Base-by-base conservation (phyloP, 2,888 invertebrate species). In the Pogonocherus hispidulus region DNA sequence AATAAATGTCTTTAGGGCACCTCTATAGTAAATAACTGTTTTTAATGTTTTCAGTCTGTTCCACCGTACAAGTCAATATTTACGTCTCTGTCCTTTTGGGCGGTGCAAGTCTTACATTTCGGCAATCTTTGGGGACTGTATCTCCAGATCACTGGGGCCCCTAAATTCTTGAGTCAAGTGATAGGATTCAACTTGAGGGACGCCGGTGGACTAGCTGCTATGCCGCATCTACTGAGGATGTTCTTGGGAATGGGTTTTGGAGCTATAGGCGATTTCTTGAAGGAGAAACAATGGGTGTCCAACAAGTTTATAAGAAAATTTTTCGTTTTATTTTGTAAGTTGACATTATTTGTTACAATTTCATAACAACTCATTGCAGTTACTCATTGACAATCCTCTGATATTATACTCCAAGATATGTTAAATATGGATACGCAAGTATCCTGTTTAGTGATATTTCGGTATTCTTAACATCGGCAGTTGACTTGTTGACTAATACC, bases 261-360 rank as follows among this genome's bases (percentile, higher is more conserved):
- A 3, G 59, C 69, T 4, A 20, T 80, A 5, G 79, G 79, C 6
- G 82, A 81, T 68, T 65, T 55, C 20, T 46, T 80, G 32, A 75
- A 76, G 23, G 70, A 70, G 35, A 77, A 69, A 32, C 68, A 74
- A 1, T 52, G 74, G 8, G 51, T 78, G 37, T 74, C 71, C 22
- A 64, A 71, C 2, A 78, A 76, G 9, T 59, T 72, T 6, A 71
- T 74, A 14, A 73, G 82, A 60, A 81, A 80, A 65, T 64, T 66
- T 4, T 80, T 80, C 63, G 73, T 78, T 11, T 23, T 81, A n/a
- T 79, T 78, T 54, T 82, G 81, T 81, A 74, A 79, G 78, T 78
- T 19, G 11, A 2, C 19, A 44, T 3, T 59, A n/a, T n/a, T n/a
- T n/a, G n/a, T n/a, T n/a, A n/a, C n/a, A n/a, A n/a, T n/a, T n/a